Evolutionary conservation across 2,113 vertebrate species (phyloP).

Genomic region (Phaetusa simplex): DNA sequence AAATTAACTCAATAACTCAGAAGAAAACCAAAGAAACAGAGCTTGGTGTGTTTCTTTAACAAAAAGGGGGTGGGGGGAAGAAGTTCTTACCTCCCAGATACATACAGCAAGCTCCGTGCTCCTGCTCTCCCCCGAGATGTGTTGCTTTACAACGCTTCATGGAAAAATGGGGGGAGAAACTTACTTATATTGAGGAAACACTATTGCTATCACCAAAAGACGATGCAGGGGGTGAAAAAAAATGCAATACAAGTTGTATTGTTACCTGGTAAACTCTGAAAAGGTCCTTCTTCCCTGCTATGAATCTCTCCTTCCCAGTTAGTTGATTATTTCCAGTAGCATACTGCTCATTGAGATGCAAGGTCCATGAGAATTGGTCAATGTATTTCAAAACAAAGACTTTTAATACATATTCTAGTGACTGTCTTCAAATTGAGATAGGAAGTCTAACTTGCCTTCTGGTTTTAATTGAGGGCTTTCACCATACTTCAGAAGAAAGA

Average conservation of each 20-base stretch:
- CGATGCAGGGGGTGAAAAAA: too few species aligned
- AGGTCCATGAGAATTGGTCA: background rate
- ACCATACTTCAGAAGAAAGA: background rate
- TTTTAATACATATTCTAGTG: background rate
- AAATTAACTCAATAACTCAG: background rate
- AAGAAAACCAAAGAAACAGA: background rate
- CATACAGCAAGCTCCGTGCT: background rate
- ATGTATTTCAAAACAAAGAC: background rate
- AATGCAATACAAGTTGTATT: background rate
- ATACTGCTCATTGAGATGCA: background rate
- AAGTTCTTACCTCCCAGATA: background rate
- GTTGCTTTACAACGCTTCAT: background rate
- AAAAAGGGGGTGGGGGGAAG: background rate
- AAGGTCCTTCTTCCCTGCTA: background rate
- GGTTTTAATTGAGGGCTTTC: background rate
- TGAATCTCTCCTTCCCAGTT: background rate
- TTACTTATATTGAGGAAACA: background rate
- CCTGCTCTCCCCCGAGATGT: rapidly evolving
- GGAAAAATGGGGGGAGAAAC: background rate
- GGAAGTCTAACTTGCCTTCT: background rate
- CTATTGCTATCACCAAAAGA: background rate
- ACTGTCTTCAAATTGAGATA: background rate
- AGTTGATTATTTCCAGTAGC: background rate
- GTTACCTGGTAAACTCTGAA: background rate
- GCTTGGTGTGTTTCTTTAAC: background rate